Evolutionary conservation across 2,888 invertebrate species (phyloP).

Genomic region (Pseudeuparius sepicola): DNA sequence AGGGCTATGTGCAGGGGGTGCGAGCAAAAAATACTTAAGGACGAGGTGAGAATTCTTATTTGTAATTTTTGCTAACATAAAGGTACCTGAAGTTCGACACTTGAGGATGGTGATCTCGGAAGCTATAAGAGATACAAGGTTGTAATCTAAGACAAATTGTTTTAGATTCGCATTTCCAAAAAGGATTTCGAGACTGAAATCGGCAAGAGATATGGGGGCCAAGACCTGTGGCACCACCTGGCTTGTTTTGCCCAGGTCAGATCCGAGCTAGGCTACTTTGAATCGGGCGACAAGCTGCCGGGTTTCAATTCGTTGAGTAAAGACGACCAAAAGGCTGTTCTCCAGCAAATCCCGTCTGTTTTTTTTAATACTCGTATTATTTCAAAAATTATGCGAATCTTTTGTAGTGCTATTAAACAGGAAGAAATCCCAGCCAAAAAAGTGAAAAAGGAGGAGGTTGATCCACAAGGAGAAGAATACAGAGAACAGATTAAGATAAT

Average conservation of each 20-base stretch:
- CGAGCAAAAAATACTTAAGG: slow-evolving; percentile 73
- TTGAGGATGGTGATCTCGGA: no score
- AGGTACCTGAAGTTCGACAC: no score
- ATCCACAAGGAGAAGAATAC: slow-evolving; percentile 48
- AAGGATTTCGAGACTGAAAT: slow-evolving; percentile 75
- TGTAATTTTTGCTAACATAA: no score
- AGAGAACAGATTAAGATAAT: slow-evolving; percentile 64
- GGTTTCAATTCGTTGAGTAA: slow-evolving; percentile 60
- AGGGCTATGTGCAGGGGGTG: slow-evolving; percentile 75
- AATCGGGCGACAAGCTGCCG: slow-evolving; percentile 60
- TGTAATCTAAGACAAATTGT: slow-evolving; percentile 9
- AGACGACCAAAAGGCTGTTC: slow-evolving; percentile 60
- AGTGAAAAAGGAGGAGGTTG: slow-evolving; percentile 46
- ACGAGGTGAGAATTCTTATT: slow-evolving; percentile 44
- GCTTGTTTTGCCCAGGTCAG: slow-evolving; percentile 78
- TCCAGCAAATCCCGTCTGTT: slow-evolving; percentile 50
- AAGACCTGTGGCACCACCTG: slow-evolving; percentile 84
- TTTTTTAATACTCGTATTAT: no score
- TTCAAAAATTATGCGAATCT: no score
- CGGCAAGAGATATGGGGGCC: slow-evolving; percentile 72
- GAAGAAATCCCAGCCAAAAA: slow-evolving; percentile 60
- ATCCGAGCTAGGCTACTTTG: slow-evolving; percentile 62
- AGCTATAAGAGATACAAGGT: no score
- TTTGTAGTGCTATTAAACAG: slow-evolving; percentile 38
- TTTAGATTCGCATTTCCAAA: slow-evolving; percentile 62